These are phyloP conservation scores for Ophiothrix spiculata DNA, from an alignment of 35 echinoderm and acorn worm species.

Conservation along the genomic window DNA sequence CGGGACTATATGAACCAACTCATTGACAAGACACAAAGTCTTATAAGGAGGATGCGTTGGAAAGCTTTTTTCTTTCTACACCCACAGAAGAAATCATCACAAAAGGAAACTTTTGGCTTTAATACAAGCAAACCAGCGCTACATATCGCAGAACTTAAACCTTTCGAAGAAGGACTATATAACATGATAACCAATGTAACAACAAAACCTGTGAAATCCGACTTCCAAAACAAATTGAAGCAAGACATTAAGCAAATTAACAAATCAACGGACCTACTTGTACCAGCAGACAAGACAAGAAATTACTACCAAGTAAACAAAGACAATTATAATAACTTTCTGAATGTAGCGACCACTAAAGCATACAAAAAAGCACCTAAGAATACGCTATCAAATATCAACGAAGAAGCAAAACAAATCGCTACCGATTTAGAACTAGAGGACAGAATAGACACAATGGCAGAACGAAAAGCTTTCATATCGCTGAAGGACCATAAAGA, in stretches of 20 bases:
- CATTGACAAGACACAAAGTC: slow-evolving; percentile 50
- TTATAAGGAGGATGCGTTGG: slow-evolving; percentile 57
- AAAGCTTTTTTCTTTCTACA: slow-evolving; percentile 39
- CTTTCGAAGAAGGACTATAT: slow-evolving; percentile 53
- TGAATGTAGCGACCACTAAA: neutral
- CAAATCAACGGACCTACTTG: slow-evolving; percentile 1
- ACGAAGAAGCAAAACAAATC: slow-evolving; percentile 35
- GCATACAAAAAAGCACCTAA: neutral
- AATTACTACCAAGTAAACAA: neutral
- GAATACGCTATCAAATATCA: slow-evolving; percentile 24
- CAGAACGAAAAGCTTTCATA: slow-evolving; percentile 27
- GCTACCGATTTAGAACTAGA: slow-evolving; percentile 24
- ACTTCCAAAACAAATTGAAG: slow-evolving; percentile 29
- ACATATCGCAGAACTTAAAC: slow-evolving; percentile 35
- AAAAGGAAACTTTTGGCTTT: slow-evolving; percentile 34
- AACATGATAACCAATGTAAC: slow-evolving; percentile 19
- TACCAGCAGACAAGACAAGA: neutral
- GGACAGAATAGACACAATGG: slow-evolving; percentile 49
- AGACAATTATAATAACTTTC: neutral
- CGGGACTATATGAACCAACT: slow-evolving; percentile 29
- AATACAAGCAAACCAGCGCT: slow-evolving; percentile 44
- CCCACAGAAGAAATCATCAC: neutral
- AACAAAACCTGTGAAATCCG: slow-evolving; percentile 5
- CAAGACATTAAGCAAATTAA: neutral
- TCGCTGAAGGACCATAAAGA: slow-evolving; percentile 53